A percentile compares a stretch with the other conserved stretches of the same genome.
Conservation (phyloP, 2,888 invertebrate species). For the Glomeris marginata region DNA sequence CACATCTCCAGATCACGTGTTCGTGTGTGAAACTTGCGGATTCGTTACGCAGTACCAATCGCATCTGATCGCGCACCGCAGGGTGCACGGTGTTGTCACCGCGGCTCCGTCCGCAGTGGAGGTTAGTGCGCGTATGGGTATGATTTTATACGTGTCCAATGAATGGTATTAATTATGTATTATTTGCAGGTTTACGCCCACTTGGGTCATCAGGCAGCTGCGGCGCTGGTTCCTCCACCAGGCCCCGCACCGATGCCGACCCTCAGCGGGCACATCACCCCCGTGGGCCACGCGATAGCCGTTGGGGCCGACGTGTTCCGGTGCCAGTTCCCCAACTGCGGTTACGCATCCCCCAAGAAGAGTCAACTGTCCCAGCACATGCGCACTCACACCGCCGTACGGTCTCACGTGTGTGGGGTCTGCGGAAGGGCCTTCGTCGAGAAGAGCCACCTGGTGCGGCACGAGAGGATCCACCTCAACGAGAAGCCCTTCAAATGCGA, state of each 20-base stretch:
- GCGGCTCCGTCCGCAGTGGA: conserved; percentile 16
- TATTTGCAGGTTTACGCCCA: too few species aligned
- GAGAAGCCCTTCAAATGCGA: conserved; percentile 48
- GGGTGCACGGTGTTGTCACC: conserved; percentile 35
- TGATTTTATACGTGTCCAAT: too few species aligned
- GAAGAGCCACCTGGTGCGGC: conserved; percentile 47
- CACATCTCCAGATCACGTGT: conserved; percentile 24
- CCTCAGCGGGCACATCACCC: too few species aligned
- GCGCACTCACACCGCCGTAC: conserved; percentile 42
- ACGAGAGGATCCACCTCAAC: conserved; percentile 46
- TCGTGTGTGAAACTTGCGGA: conserved; percentile 48
- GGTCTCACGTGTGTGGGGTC: conserved; percentile 40
- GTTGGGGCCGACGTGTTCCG: conserved; percentile 41
- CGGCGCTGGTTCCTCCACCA: too few species aligned
- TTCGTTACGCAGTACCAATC: conserved; percentile 50
- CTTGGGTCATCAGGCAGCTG: too few species aligned
- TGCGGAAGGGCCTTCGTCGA: conserved; percentile 50
- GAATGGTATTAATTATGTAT: too few species aligned
- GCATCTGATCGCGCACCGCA: conserved; percentile 46
- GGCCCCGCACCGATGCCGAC: too few species aligned
- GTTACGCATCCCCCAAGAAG: conserved; percentile 46
- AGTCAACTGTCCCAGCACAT: conserved; percentile 48
- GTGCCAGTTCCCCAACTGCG: conserved; percentile 45
- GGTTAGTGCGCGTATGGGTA: background rate
- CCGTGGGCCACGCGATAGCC: background rate